A percentile compares a stretch with the other conserved stretches of the same genome.
phyloP scores from a whole-genome alignment of 2,888 invertebrate genomes.

The Geophilus truncorum region DNA sequence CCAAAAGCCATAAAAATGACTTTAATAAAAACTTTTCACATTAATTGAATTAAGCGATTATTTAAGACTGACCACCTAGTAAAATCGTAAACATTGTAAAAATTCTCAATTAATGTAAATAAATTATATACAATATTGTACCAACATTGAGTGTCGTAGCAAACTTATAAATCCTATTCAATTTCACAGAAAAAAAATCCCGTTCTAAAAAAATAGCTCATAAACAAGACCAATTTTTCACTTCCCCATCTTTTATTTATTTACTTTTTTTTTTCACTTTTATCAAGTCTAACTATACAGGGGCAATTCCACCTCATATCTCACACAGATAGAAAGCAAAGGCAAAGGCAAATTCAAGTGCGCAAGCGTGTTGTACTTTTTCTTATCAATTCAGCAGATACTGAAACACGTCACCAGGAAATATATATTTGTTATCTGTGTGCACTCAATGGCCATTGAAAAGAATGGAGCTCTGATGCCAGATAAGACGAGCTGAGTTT shows the following conservation, averaged over 20 bases:
- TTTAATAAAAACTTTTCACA: no score
- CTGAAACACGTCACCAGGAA: slow-evolving; percentile 21
- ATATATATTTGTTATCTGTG: slow-evolving; percentile 27
- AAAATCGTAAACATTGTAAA: no score
- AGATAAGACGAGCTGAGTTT: slow-evolving; percentile 8
- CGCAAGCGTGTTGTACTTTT: slow-evolving; percentile 10
- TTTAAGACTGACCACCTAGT: no score
- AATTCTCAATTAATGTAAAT: no score
- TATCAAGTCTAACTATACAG: not conserved
- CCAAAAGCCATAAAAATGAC: no score
- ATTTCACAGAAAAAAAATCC: not conserved
- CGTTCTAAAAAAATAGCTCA: not conserved
- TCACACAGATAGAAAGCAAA: not conserved
- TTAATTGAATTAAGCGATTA: no score
- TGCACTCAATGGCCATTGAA: slow-evolving; percentile 24
- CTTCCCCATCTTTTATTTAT: not conserved
- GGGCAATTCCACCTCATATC: not conserved
- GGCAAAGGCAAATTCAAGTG: not conserved
- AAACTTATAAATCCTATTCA: no score
- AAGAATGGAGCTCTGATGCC: not conserved
- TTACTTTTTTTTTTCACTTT: not conserved
- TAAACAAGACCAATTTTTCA: not conserved
- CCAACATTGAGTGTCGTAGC: no score
- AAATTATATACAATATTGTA: no score
- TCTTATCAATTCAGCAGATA: slow-evolving; percentile 22